phyloP scores from a whole-genome alignment of 2,888 invertebrate species.

The Vesta saturnalis region DNA sequence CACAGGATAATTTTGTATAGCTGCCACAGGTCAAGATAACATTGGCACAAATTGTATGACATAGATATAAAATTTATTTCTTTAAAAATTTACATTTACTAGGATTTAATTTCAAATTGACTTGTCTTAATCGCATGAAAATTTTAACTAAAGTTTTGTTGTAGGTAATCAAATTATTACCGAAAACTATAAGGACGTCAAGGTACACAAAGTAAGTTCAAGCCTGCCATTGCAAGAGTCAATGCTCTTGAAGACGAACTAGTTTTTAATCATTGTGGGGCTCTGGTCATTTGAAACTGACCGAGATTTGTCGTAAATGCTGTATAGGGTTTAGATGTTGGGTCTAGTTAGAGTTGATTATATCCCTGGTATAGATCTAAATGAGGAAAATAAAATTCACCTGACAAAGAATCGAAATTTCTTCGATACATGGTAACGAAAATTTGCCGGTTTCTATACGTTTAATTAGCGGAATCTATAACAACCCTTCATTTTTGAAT shows the following conservation, averaged over 20 bases:
- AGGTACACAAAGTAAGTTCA: conserved; percentile 42
- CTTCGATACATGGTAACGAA: conserved; percentile 14
- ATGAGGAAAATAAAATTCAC: conserved; percentile 31
- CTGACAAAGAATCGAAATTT: conserved; percentile 16
- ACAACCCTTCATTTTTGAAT: conserved; percentile 22
- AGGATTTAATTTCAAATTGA: no score
- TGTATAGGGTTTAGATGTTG: conserved; percentile 39
- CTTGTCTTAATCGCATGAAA: no score
- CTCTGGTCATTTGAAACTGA: conserved; percentile 45
- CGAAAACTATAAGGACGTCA: no score
- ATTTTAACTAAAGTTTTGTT: no score
- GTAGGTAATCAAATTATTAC: no score
- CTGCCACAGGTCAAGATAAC: no score
- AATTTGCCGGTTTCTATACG: conserved; percentile 29
- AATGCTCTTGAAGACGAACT: conserved; percentile 39
- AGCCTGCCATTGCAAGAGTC: conserved; percentile 37
- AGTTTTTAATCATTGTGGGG: conserved; percentile 37
- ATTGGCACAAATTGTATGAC: no score
- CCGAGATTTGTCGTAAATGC: conserved; percentile 46
- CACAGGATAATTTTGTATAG: no score
- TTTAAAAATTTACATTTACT: no score
- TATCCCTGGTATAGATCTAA: conserved; percentile 42
- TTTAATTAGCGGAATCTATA: conserved; percentile 32
- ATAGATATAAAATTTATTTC: no score
- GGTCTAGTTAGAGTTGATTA: conserved; percentile 45